Percentiles rank a stretch among this genome's conserved stretches.
phyloP scores from a whole-genome alignment of 2,888 invertebrate genomes.

The Hydrotaea diabolus region DNA sequence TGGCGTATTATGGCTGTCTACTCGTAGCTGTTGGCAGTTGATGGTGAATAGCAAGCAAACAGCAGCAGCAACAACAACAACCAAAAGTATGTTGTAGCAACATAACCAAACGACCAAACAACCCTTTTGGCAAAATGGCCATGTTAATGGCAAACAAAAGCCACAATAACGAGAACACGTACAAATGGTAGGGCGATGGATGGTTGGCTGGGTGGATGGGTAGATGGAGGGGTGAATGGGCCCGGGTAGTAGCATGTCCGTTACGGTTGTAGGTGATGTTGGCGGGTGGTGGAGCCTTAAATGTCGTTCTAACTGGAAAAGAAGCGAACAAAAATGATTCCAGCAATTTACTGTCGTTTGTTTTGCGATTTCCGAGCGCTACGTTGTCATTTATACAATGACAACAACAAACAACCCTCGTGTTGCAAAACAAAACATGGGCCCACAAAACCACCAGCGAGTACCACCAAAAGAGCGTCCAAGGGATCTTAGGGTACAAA shows the following conservation, averaged over 20 bases:
- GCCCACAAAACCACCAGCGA: not conserved
- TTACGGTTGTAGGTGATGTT: no score
- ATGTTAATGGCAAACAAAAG: constrained; percentile 78
- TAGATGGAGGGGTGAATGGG: no score
- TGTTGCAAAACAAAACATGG: constrained; percentile 7
- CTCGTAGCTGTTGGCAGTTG: not conserved
- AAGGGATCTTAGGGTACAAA: no score
- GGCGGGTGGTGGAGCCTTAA: not conserved
- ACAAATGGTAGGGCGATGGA: no score
- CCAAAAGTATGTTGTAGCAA: constrained; percentile 71
- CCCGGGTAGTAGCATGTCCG: no score
- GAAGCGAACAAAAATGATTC: not conserved
- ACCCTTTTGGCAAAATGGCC: constrained; percentile 77
- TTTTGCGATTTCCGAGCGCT: constrained; percentile 49
- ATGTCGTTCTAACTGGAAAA: not conserved
- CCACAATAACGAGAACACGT: constrained; percentile 55
- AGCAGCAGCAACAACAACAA: constrained; percentile 42
- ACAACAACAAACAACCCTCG: constrained; percentile 6
- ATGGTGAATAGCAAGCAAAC: constrained; percentile 11
- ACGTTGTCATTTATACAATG: constrained; percentile 31
- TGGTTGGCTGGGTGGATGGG: no score
- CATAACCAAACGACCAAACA: constrained; percentile 36
- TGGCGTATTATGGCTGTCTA: constrained; percentile 1
- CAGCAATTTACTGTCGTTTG: not conserved
- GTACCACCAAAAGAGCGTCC: no score